Evolutionary conservation across 2,113 vertebrate species (phyloP), one percentile per base, ranked within the genome.

Genomic region (Larimichthys crocea): DNA sequence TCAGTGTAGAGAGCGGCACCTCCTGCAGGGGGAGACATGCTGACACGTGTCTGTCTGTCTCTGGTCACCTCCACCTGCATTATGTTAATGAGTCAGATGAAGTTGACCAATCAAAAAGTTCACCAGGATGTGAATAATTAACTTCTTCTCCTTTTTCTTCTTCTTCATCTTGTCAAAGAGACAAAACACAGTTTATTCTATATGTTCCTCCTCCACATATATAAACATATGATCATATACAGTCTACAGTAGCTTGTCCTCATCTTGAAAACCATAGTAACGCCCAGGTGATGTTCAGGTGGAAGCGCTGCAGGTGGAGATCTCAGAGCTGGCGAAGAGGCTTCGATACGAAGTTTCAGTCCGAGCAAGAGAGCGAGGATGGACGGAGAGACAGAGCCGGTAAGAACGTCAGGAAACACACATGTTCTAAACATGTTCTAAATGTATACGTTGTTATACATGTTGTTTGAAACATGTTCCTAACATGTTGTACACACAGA

Each of bases 241-340:
- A 63, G 20, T 44, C 8, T 17, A 6, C 26, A 22, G 52, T 10
- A 50, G 5, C 26, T 44, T 29, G 2, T 49, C 26, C 35, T 40
- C 12, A 20, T 67, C n/a, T 19, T 2, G 12, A 42, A 79, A 76
- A 79, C 67, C 80, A 67, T 68, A 55, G 72, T 83, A 88, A 89
- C 77, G 31, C 11, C 4, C 6, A 42, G 17, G 4, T 71, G 17
- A 10, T 85, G 11, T 63, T 17, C 94, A 99, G 98, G 85, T 99
- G 92, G 97, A 99, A 93, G 96, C 95, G 12, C 88, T 99, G 84
- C 96, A 98, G 87, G 94, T 80, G 3, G 97, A 99, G 94, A 97
- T 99, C 16, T 88, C 96, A 7, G 88, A 77, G 1, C 84, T 97
- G n/a, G 95, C 97, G 0, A 94, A 91, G 57, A 93, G 79, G 31